Evolutionary conservation across 2,888 invertebrate genomes (phyloP), one percentile per base, ranked within the genome.

Genomic region (Aquatica leii): DNA sequence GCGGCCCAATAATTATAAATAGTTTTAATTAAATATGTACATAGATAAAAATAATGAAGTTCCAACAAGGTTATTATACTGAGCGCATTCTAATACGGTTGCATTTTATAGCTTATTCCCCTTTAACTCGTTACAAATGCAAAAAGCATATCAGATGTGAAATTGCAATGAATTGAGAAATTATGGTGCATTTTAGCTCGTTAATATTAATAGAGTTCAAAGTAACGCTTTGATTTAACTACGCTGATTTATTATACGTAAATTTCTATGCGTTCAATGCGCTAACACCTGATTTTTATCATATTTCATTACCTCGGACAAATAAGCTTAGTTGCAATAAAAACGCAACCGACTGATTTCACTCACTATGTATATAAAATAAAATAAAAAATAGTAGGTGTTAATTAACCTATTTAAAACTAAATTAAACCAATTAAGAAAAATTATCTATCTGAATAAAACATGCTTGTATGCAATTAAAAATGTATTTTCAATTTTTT

Each of bases 191-290:
- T 37, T 60, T 55, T 55, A 34, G 20, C 55, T 62, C 48, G 54
- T 63, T 63, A 63, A 63, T 63, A 63, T 63, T 63, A 59, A 63
- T 59, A 56, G 54, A 57, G 56, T 57, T 59, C 56, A 64, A 58
- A 48, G 52, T 40, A 60, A 21, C 41, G 55, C 46, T 64, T 57
- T 60, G 64, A 59, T 64, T 59, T 64, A 59, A 34, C 37, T 21
- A 18, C 37, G 53, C 18, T 20, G 34, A 35, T 37, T 64, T 51
- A 20, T 40, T 43, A 43, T 43, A 6, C 12, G n/a, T 9, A 43
- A 43, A 43, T 43, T 12, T 43, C 43, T 18, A 46, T 18, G 17
- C 17, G n/a, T 46, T 18, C 53, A 51, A 43, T 52, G 40, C 50
- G 55, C 50, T 41, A 50, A 48, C 61, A 61, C 55, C 55, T 61